These are phyloP conservation scores for Silurus lanzhouensis DNA, from an alignment of 2,797 vertebrate species.

Conservation along the genomic window DNA sequence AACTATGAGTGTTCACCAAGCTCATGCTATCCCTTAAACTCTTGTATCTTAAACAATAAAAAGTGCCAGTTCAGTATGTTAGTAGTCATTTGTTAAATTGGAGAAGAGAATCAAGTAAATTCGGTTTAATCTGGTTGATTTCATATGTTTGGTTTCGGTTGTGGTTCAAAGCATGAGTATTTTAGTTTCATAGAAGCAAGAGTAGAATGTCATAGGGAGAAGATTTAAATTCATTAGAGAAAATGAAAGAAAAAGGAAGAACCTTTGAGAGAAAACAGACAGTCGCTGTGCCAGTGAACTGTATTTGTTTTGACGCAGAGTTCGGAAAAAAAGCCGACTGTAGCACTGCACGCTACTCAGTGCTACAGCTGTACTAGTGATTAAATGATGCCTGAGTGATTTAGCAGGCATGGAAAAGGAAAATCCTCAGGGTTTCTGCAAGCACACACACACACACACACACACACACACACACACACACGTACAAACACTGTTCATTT, in stretches of 20 bases:
- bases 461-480: conserved; percentile 45
- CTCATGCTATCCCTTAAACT: not conserved
- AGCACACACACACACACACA: conserved; percentile 49
- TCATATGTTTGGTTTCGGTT: not conserved
- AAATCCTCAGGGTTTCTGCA: conserved; percentile 63
- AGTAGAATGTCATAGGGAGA: not conserved
- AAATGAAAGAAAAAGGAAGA: not conserved
- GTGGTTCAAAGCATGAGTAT: not conserved
- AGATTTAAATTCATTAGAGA: not conserved
- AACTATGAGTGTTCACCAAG: not conserved
- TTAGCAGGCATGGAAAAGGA: conserved; percentile 67
- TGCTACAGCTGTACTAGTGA: conserved; percentile 69
- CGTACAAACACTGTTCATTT: conserved; percentile 15
- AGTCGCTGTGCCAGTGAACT: not conserved
- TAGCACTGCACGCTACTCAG: conserved; percentile 43
- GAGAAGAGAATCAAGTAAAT: not conserved
- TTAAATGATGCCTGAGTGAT: conserved; percentile 68
- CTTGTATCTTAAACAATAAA: not conserved
- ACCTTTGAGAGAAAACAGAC: not conserved
- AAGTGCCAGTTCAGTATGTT: not conserved
- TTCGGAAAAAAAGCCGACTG: not conserved
- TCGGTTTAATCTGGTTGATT: not conserved
- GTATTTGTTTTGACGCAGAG: conserved; percentile 5
- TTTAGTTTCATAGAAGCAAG: not conserved
- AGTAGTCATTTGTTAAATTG: too few species aligned